Evolutionary conservation across 1,140 invertebrate genomes (phyloP), one percentile per base, ranked within the genome.

Genomic region (Dendrolimus kikuchii): DNA sequence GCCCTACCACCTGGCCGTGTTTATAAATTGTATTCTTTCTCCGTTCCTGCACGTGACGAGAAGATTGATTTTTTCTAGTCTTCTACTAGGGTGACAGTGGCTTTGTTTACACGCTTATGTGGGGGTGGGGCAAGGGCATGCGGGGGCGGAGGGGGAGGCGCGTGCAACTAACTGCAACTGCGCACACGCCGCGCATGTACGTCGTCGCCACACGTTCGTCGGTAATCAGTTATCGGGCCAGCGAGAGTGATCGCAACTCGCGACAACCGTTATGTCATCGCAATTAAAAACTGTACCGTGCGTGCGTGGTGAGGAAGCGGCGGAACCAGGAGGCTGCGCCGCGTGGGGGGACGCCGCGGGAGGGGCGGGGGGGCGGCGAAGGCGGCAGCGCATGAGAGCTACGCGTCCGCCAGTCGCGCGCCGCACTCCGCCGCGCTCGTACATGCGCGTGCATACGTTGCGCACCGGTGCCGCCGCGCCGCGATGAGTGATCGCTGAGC

Each of bases 401-500:
- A 44, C 55, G 46, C 50, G 52, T 40, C 47, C 46, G 51, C 54
- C 67, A 66, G 66, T 68, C 66, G 66, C 66, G 66, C 60, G 68
- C 57, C 47, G 68, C 65, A 57, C 53, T 60, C 60, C 57, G 66
- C 60, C 66, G 74, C 72, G 78, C 62, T 67, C 68, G 77, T 67
- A 72, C 70, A 74, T 59, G 23, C 23, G 23, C 59, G 69, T 58
- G 68, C 60, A 60, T 65, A 63, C 64, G 23, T 23, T 23, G 23
- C 23, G 23, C 23, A 23, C 55, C 46, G 36, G 55, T 61, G 70
- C 65, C 64, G 52, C 59, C 68, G 64, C 66, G 60, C 64, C 77
- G 77, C 78, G 74, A 84, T 84, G 78, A 73, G 77, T 74, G 67
- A 67, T 60, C 66, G 71, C 65, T 77, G 71, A 81, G 59, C 55